Base-by-base conservation (phyloP, 1,140 invertebrate genomes). In the Pseudobourletiella spinata region DNA sequence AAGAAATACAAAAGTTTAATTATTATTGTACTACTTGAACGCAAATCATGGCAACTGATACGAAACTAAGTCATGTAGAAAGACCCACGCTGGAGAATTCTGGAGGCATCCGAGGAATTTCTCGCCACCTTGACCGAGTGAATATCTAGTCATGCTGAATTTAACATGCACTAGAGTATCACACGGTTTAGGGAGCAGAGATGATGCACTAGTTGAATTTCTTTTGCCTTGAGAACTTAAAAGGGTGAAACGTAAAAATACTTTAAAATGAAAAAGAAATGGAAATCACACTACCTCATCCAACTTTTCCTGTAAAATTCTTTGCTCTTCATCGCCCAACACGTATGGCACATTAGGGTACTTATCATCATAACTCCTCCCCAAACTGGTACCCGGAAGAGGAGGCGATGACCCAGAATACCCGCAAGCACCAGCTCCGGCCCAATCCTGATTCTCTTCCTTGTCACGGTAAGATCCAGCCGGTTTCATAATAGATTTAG, bases 141-240 rank as follows among this genome's bases (percentile, higher is more conserved):
- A 76, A 71, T 74, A 75, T 77, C 76, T 77, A 77, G 76, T 77
- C 76, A 76, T 73, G 73, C 64, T 61, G 18, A 63, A 59, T 25
- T 57, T 11, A 62, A 72, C 73, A 72, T 71, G 73, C 59, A 73
- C 74, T 68, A 76, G 72, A 74, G 57, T 25, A 43, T 62, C 71
- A 74, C 74, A 54, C 70, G 64, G 62, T 67, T 43, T 56, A 39
- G 44, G 57, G 22, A 46, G 20, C 29, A 16, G 22, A n/a, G 11
- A 11, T 16, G 14, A 26, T 52, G 11, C 16, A 16, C 11, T 18
- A n/a, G 24, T 52, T 24, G 46, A 20, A 11, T 6, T n/a, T 22
- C 6, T 6, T 48, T 20, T 39, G 11, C 35, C 11, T 39, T 39
- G 35, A 39, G 35, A 39, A 39, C n/a, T 11, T 39, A 11, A 11